These are phyloP conservation scores for Andrena dorsata DNA, from an alignment of 2,888 invertebrate species.

Conservation along the genomic window DNA sequence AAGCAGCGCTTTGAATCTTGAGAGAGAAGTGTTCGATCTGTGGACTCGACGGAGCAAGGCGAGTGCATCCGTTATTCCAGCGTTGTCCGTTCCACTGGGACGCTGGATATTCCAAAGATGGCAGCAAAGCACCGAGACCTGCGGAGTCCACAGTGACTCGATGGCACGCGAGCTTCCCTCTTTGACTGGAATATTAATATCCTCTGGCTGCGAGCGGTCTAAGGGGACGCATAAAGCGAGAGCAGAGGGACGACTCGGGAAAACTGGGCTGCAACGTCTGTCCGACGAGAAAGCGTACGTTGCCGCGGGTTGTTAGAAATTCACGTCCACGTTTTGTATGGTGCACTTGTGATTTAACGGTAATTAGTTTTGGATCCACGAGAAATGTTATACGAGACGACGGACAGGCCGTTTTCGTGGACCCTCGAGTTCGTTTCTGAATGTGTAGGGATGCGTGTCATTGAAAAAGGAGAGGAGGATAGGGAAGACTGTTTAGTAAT, in stretches of 20 bases:
- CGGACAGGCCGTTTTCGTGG: neutral
- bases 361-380: slow-evolving; percentile 34
- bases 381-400: neutral
- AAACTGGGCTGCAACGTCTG: slow-evolving; percentile 50
- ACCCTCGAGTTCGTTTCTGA: neutral
- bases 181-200: slow-evolving; percentile 74
- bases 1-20: slow-evolving; percentile 38
- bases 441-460: no score
- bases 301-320: slow-evolving; percentile 34
- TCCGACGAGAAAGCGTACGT: neutral
- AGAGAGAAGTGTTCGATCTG: slow-evolving; percentile 39
- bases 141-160: slow-evolving; percentile 57
- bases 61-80: slow-evolving; percentile 70
- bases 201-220: slow-evolving; percentile 54
- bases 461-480: neutral
- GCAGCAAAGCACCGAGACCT: slow-evolving; percentile 65
- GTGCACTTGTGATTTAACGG: slow-evolving; percentile 28
- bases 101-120: slow-evolving; percentile 74
- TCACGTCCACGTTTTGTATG: slow-evolving; percentile 39
- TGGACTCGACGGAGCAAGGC: slow-evolving; percentile 39
- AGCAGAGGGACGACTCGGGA: slow-evolving; percentile 50
- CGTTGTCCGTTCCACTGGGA: slow-evolving; percentile 68
- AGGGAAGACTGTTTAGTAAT: neutral
- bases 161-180: slow-evolving; percentile 68
- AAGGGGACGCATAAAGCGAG: slow-evolving; percentile 66